These are phyloP conservation scores for Globodera rostochiensis DNA, from an alignment of 1,140 invertebrate species.

Conservation along the genomic window DNA sequence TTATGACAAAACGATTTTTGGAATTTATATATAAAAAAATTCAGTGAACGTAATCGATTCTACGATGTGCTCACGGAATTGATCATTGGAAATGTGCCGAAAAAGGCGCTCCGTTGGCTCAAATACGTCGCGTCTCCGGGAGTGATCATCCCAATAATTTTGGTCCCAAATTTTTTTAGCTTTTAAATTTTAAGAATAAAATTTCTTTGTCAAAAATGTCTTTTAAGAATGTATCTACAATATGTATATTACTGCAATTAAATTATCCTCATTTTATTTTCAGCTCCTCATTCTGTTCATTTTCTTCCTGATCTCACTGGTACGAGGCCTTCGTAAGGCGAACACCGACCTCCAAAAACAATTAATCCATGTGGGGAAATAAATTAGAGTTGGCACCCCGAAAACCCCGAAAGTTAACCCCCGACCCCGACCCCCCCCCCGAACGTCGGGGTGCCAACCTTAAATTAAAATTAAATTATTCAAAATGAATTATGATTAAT, in stretches of 20 bases:
- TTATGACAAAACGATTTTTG: background rate
- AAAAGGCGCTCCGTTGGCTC: conserved; percentile 56
- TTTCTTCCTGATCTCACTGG: conserved; percentile 88
- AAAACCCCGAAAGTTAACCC: no score
- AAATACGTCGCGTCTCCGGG: conserved; percentile 88
- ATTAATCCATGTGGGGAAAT: conserved; percentile 66
- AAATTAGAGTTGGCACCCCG: no score
- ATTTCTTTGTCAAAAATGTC: background rate
- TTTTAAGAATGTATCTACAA: no score
- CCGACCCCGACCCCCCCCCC: no score
- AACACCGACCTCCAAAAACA: conserved; percentile 85
- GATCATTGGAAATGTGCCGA: conserved; percentile 38
- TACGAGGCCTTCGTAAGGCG: conserved; percentile 83
- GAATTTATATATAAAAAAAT: background rate
- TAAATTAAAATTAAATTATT: no score
- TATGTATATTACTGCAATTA: no score
- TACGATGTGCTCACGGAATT: conserved; percentile 70
- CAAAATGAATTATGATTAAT: no score
- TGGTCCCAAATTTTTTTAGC: conserved; percentile 72
- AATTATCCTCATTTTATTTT: background rate
- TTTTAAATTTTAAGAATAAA: no score
- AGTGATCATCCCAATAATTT: conserved; percentile 86
- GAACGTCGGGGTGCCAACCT: no score
- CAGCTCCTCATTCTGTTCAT: conserved; percentile 76
- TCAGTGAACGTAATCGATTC: conserved; percentile 78